phyloP scores from a whole-genome alignment of 2,888 invertebrate species.

The Tiliacea aurago region DNA sequence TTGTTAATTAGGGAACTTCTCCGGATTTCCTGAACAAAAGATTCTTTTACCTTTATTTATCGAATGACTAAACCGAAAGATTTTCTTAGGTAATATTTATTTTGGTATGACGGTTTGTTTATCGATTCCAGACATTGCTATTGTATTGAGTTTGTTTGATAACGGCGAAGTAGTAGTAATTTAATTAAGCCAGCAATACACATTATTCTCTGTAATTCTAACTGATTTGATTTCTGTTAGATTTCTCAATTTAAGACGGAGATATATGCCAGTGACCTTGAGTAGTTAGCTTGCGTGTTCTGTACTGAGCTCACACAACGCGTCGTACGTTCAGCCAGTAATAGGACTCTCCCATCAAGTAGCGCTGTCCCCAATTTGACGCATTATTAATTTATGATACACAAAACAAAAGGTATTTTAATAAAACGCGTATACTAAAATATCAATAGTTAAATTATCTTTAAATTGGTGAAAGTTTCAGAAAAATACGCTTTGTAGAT shows the following conservation, averaged over 20 bases:
- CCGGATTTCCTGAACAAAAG: conserved; percentile 14
- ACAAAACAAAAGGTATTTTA: too few relatives aligned
- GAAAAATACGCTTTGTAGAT: too few relatives aligned
- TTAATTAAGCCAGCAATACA: not conserved
- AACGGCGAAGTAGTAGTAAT: not conserved
- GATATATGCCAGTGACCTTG: too few relatives aligned
- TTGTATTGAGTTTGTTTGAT: not conserved
- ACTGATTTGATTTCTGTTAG: not conserved
- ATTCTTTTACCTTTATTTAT: conserved; percentile 13
- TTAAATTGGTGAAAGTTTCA: too few relatives aligned
- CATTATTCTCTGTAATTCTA: not conserved
- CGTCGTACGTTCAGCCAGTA: too few relatives aligned
- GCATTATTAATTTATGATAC: too few relatives aligned
- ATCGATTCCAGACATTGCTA: not conserved
- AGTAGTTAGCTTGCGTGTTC: too few relatives aligned
- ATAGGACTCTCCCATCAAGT: too few relatives aligned
- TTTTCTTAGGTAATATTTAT: not conserved
- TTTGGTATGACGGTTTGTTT: not conserved
- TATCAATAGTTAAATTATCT: too few relatives aligned
- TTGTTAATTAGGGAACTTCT: conserved; percentile 44
- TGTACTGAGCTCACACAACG: too few relatives aligned
- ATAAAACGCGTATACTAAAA: too few relatives aligned
- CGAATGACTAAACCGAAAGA: not conserved
- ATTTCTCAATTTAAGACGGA: not conserved
- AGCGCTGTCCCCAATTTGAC: too few relatives aligned